These are phyloP conservation scores for Phylloscopus trochilus DNA, from an alignment of 2,113 vertebrate genomes.

Conservation along the genomic window DNA sequence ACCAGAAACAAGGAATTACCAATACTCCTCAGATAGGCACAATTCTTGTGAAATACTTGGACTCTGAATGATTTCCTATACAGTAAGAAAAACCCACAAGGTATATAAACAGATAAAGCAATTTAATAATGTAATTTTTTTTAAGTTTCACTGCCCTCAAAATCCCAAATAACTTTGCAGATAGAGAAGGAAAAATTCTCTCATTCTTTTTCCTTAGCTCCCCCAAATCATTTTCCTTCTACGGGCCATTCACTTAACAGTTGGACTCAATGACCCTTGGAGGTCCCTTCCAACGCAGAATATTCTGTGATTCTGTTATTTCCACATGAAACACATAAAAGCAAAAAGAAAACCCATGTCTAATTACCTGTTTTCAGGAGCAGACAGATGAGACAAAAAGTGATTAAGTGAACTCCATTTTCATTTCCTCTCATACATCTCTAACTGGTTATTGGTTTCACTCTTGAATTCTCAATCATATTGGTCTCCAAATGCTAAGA, in stretches of 20 bases:
- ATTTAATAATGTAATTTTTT: background rate
- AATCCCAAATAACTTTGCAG: background rate
- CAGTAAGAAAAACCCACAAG: background rate
- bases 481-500: background rate
- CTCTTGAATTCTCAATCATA: background rate
- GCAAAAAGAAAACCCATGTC: background rate
- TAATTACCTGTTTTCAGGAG: background rate
- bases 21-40: background rate
- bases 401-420: background rate
- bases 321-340: background rate
- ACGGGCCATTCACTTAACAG: background rate
- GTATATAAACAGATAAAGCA: background rate
- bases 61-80: background rate
- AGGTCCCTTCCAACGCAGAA: background rate
- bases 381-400: background rate
- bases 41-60: background rate
- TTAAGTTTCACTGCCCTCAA: background rate
- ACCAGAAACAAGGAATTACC: slow-evolving; percentile 16
- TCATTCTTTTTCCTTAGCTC: background rate
- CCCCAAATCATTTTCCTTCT: background rate
- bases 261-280: background rate
- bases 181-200: background rate
- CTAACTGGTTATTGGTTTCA: background rate
- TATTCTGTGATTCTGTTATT: background rate
- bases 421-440: background rate